Base-by-base conservation (phyloP, 2,888 invertebrate genomes). In the Drosophila conformis region DNA sequence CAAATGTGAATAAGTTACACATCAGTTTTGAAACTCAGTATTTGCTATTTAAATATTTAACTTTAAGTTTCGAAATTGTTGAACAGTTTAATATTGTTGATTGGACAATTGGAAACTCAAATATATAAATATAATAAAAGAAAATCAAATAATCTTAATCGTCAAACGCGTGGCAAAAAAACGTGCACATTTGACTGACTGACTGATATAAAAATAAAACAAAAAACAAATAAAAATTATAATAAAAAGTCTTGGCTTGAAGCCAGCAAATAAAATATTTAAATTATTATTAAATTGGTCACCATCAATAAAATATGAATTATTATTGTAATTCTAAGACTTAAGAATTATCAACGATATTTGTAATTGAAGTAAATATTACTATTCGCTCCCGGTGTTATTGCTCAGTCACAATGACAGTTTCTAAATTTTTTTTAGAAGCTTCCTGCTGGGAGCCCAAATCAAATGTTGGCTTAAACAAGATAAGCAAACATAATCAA, bases 401-500 rank as follows among this genome's bases (percentile, higher is more conserved):
- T 31, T 31, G 31, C 31, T 8, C 31, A 31, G 31, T 31, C 31
- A 31, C 31, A 31, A 8, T 31, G 31, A 31, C 31, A 8, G 31
- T 31, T 31, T 31, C 31, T 31, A 31, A 7, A 8, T 3, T 27
- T 27, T 27, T 27, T 27, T 27, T 27, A 27, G 29, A 31, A 31
- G 29, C 29, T 31, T 31, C 29, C 27, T 29, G 29, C 29, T 29
- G n/a, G n/a, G 49, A 64, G 33, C 51, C 33, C 25, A 38, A 40
- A 64, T 25, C 10, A n/a, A 38, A 36, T 31, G 52, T 13, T 35
- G 52, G 36, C 51, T 51, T 11, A 6, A 33, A 63, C 58, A 48
- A 21, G 21, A 33, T 35, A 25, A 25, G 49, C 48, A 59, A 69
- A 69, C 69, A 59, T 48, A 69, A 69, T 69, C 69, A 69, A 48